phyloP scores from a whole-genome alignment of 2,797 vertebrate genomes.

The Hippoglossus hippoglossus region DNA sequence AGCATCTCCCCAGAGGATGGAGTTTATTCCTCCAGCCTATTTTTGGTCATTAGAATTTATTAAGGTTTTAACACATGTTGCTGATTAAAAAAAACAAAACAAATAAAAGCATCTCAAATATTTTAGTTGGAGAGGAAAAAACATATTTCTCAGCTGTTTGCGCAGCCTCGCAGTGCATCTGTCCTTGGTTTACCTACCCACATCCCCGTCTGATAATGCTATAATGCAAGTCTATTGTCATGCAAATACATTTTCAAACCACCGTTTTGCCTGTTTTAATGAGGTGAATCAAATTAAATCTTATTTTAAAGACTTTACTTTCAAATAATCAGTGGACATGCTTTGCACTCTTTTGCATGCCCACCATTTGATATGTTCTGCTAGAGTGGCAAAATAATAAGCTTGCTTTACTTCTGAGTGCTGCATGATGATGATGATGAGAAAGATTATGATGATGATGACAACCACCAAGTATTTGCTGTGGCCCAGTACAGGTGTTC shows the following conservation, averaged over 20 bases:
- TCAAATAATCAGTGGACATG: background rate
- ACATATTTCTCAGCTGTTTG: background rate
- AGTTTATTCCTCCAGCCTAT: background rate
- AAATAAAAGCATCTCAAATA: background rate
- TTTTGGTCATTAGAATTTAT: background rate
- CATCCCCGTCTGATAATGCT: constrained; percentile 9
- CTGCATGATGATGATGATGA: constrained; percentile 26
- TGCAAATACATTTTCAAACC: constrained; percentile 19
- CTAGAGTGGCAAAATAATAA: constrained; percentile 6
- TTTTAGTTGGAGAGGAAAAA: background rate
- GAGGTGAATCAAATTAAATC: constrained; percentile 18
- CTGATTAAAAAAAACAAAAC: background rate
- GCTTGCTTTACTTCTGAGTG: constrained; percentile 38
- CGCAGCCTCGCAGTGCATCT: background rate
- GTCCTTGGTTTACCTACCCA: background rate
- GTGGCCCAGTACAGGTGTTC: constrained; percentile 62
- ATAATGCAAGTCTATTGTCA: constrained; percentile 25
- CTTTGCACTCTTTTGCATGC: constrained; percentile 11
- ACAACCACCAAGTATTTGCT: constrained; percentile 33
- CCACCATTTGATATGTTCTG: background rate
- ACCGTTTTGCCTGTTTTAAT: constrained; percentile 22
- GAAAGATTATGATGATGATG: constrained; percentile 33
- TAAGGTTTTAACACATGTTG: background rate
- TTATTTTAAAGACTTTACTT: constrained; percentile 11
- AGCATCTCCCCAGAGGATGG: too few relatives aligned